Base-by-base conservation (phyloP, 1,140 invertebrate species). In the Protaetia brevitarsis region DNA sequence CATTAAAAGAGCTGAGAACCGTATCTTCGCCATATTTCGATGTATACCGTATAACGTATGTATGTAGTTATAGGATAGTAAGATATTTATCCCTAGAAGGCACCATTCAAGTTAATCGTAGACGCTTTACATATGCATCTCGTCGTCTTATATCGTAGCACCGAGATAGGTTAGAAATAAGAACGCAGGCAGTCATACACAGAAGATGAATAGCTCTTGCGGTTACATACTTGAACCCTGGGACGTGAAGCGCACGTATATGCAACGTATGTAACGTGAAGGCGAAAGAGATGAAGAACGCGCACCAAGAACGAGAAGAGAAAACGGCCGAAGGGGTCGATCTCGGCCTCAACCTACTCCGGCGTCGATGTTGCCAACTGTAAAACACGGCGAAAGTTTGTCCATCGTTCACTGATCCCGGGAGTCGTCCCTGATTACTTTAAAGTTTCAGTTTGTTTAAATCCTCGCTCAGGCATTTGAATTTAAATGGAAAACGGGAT, bases 381-480 rank as follows among this genome's bases (percentile, higher is more conserved):
- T 16, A 19, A 6, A 19, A 19, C 41, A 45, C 41, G 41, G 23
- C 11, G 41, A 23, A 51, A 51, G 41, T 51, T 51, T 51, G 41
- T 51, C 41, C 41, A 51, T 51, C 41, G 2, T 51, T 51, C 41
- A 51, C 19, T 23, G 41, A 51, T 51, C 41, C 13, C 41, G 41
- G 11, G 19, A 51, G 41, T 51, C 41, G 26, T 51, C 41, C 41
- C 41, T 23, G 41, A 51, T 51, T 51, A 51, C 41, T 51, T 51
- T 51, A 51, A 51, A 51, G 19, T 51, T 51, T 51, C 41, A 51
- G 41, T 51, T 51, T 51, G 41, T 51, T 51, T 51, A 51, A 51
- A 51, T 51, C 16, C 41, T 51, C 13, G 41, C 16, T 19, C 16
- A 51, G 16, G 26, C 41, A 51, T 51, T 51, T 51, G 41, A 51